Conservation (phyloP, 2,888 invertebrate species). For the Rhimphoctona megacephalus region DNA sequence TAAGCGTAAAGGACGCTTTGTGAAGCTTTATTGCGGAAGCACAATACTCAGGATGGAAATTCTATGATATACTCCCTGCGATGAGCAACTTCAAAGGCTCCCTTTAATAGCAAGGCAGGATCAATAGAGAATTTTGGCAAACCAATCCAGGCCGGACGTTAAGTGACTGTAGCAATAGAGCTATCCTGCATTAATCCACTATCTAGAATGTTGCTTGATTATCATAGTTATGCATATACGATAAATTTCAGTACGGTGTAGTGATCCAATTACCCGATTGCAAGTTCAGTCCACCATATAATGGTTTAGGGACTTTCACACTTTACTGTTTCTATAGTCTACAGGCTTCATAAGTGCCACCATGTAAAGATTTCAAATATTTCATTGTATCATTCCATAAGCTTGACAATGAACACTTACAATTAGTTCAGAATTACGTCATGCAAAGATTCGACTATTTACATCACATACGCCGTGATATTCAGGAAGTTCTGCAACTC, state of each 20-base stretch:
- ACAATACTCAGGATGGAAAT: not conserved
- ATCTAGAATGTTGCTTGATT: constrained; percentile 60
- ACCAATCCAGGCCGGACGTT: constrained; percentile 8
- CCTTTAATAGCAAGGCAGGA: constrained; percentile 2
- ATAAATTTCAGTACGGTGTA: constrained; percentile 68
- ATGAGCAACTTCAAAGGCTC: not conserved
- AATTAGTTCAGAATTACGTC: not conserved
- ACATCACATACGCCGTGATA: not conserved
- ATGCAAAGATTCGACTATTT: not conserved
- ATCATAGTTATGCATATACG: constrained; percentile 66
- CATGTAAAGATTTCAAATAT: constrained; percentile 9
- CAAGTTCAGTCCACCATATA: constrained; percentile 44
- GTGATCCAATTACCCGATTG: constrained; percentile 24
- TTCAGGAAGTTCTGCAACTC: not conserved
- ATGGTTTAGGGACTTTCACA: constrained; percentile 13
- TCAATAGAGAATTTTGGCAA: constrained; percentile 61
- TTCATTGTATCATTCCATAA: not conserved
- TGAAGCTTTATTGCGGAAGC: not conserved
- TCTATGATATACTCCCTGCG: not conserved
- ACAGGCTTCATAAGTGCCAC: not conserved
- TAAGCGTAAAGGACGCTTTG: not conserved
- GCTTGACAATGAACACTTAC: not conserved
- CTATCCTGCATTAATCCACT: constrained; percentile 70
- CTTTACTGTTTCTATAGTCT: not conserved
- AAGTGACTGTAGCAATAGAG: constrained; percentile 44